phyloP scores from a whole-genome alignment of 2,797 vertebrate genomes.

The Lithobates pipiens region DNA sequence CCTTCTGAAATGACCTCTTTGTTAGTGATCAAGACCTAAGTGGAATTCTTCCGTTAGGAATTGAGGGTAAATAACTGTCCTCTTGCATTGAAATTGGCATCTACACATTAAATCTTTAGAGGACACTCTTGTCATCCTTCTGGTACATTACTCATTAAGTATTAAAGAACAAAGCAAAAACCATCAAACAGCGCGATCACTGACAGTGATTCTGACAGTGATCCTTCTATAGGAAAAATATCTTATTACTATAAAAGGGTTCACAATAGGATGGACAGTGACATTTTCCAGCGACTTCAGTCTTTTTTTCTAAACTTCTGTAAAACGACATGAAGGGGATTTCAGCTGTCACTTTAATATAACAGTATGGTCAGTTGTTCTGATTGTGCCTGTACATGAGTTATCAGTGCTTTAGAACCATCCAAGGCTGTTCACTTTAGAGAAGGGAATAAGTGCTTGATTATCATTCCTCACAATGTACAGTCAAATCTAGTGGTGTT shows the following conservation, averaged over 20 bases:
- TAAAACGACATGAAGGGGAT: not conserved
- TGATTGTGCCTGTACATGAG: not conserved
- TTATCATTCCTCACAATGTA: not conserved
- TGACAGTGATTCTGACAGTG: not conserved
- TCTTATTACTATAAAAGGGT: not conserved
- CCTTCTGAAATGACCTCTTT: not conserved
- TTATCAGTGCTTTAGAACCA: constrained; percentile 2
- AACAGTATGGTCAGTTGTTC: not conserved
- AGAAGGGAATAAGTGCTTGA: not conserved
- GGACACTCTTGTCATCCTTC: not conserved
- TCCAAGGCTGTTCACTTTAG: not conserved
- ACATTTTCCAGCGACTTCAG: not conserved
- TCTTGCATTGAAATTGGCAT: not conserved
- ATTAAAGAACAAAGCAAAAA: not conserved
- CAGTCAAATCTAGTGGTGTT: not conserved
- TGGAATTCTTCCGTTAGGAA: not conserved
- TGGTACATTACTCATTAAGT: not conserved
- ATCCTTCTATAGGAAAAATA: not conserved
- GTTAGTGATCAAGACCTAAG: not conserved
- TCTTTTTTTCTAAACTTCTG: not conserved
- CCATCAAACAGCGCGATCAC: not conserved
- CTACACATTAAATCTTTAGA: not conserved
- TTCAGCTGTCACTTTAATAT: not conserved
- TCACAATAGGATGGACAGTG: not conserved
- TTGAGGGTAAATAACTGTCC: not conserved